Evolutionary conservation across 2,113 vertebrate species (phyloP).

Genomic region (Toxotes chatareus): DNA sequence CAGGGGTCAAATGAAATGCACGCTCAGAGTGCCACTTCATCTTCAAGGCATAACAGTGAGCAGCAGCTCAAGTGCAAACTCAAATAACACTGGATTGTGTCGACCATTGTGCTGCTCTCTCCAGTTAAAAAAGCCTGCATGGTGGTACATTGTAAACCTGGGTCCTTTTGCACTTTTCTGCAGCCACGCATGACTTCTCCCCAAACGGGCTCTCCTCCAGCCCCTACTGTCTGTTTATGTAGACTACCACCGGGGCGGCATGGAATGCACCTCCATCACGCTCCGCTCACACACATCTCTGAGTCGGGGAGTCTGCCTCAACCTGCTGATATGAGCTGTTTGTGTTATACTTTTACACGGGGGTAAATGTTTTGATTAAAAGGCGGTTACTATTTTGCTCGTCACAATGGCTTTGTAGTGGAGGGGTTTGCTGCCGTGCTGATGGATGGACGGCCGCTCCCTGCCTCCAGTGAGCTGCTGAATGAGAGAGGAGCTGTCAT

Average conservation of each 20-base stretch:
- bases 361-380: slow-evolving; percentile 84
- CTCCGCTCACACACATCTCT: slow-evolving; percentile 55
- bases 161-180: slow-evolving; percentile 49
- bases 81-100: slow-evolving; percentile 27
- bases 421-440: slow-evolving; percentile 72
- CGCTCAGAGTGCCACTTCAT: slow-evolving; percentile 76
- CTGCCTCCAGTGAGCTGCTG: slow-evolving; percentile 71
- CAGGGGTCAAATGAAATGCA: slow-evolving; percentile 75
- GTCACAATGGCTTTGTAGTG: slow-evolving; percentile 81
- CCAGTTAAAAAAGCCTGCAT: slow-evolving; percentile 37
- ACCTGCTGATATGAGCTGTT: slow-evolving; percentile 76
- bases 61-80: slow-evolving; percentile 61
- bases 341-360: slow-evolving; percentile 69
- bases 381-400: slow-evolving; percentile 82
- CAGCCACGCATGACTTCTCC: slow-evolving; percentile 69
- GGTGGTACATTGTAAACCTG: slow-evolving; percentile 46
- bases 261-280: slow-evolving; percentile 68
- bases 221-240: slow-evolving; percentile 65
- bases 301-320: slow-evolving; percentile 67
- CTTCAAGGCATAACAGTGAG: slow-evolving; percentile 72
- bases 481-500: slow-evolving; percentile 81
- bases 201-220: slow-evolving; percentile 60
- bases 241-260: slow-evolving; percentile 64
- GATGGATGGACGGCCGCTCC: slow-evolving; percentile 79
- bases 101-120: slow-evolving; percentile 48